phyloP scores from a whole-genome alignment of 2,113 vertebrate genomes.

The cat (Felis catus) region F.catus_Fca126_mat1.0 CM031411.1:117787501-117788000 shows the following conservation, averaged over 20 bases:
- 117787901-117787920: not conserved
- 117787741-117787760: not conserved
- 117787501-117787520: not conserved
- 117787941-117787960: conserved; percentile 29
- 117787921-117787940: not conserved
- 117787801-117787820: conserved; percentile 20
- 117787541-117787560: not conserved
- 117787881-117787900: not conserved
- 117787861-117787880: conserved; percentile 26
- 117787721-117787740: not conserved
- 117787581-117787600: not conserved
- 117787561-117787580: conserved; percentile 5
- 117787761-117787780: conserved; percentile 19
- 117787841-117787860: conserved; percentile 30
- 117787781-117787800: conserved; percentile 21
- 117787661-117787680: not conserved
- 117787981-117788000: not conserved
- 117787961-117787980: not conserved
- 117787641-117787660: not conserved
- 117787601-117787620: not conserved
- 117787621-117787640: not conserved
- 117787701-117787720: not conserved
- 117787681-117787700: not conserved
- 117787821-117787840: conserved; percentile 21
- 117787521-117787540: not conserved